A percentile compares a stretch with the other conserved stretches of the same genome.
phyloP scores from a whole-genome alignment of 2,113 vertebrate genomes.

The Leptosomus discolor region DNA sequence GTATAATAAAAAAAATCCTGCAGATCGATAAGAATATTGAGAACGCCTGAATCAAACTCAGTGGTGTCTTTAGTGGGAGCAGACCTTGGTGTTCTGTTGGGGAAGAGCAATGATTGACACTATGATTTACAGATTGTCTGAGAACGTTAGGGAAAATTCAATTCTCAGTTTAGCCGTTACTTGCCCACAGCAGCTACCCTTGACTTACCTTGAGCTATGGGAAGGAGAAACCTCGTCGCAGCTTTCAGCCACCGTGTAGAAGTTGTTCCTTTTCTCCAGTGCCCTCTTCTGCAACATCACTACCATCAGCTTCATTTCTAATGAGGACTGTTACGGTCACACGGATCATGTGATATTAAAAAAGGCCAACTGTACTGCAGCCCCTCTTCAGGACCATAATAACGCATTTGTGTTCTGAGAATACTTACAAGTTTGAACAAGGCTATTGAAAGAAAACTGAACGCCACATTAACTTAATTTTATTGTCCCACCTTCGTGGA shows the following conservation, averaged over 20 bases:
- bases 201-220: neutral
- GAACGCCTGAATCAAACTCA: neutral
- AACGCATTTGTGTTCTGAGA: neutral
- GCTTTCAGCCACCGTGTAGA: neutral
- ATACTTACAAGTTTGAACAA: neutral
- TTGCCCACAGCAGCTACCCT: neutral
- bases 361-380: neutral
- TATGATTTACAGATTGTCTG: neutral
- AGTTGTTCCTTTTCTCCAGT: neutral
- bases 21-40: neutral
- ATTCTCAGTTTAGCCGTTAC: neutral
- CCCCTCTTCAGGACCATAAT: neutral
- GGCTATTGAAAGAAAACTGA: neutral
- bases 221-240: neutral
- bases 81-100: neutral
- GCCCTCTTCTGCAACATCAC: neutral
- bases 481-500: neutral
- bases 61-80: neutral
- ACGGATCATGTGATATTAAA: neutral
- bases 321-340: neutral
- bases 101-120: neutral
- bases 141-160: neutral
- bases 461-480: neutral
- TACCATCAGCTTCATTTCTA: neutral
- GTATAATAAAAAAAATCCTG: neutral